Conservation (phyloP, 2,888 invertebrate species). For the Agrotis clavis region DNA sequence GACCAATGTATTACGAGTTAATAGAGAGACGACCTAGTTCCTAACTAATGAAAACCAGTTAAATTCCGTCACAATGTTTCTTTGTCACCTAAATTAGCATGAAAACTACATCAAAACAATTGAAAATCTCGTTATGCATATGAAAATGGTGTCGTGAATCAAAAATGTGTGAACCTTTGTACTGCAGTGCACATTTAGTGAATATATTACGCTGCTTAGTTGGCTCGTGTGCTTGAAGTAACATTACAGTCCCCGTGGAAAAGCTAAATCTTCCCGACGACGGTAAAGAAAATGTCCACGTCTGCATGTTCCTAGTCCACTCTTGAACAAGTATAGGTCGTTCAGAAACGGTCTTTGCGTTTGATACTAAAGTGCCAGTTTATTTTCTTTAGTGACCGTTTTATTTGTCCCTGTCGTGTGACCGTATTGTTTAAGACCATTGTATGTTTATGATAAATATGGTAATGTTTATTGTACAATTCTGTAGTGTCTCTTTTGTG, state of each 20-base stretch:
- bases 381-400: conserved; percentile 17
- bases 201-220: conserved; percentile 51
- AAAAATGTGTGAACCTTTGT: conserved; percentile 48
- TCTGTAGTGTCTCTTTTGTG: conserved; percentile 28
- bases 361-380: conserved; percentile 51
- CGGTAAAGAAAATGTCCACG: conserved; percentile 70
- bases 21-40: conserved; percentile 18
- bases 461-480: conserved; percentile 28
- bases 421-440: conserved; percentile 17
- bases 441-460: conserved; percentile 28
- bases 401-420: conserved; percentile 5
- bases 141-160: conserved; percentile 50
- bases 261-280: conserved; percentile 72
- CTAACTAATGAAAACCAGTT: conserved; percentile 24
- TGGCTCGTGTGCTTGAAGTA: conserved; percentile 41
- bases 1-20: conserved; percentile 16
- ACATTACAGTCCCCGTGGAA: conserved; percentile 59
- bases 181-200: conserved; percentile 40
- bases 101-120: conserved; percentile 59
- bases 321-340: conserved; percentile 67
- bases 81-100: conserved; percentile 51
- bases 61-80: conserved; percentile 27
- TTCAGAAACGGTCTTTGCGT: conserved; percentile 59
- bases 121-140: conserved; percentile 39
- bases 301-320: conserved; percentile 70